Evolutionary conservation across 1,140 invertebrate genomes (phyloP), one percentile per base, ranked within the genome.

Genomic region (Drosophila oshimai): DNA sequence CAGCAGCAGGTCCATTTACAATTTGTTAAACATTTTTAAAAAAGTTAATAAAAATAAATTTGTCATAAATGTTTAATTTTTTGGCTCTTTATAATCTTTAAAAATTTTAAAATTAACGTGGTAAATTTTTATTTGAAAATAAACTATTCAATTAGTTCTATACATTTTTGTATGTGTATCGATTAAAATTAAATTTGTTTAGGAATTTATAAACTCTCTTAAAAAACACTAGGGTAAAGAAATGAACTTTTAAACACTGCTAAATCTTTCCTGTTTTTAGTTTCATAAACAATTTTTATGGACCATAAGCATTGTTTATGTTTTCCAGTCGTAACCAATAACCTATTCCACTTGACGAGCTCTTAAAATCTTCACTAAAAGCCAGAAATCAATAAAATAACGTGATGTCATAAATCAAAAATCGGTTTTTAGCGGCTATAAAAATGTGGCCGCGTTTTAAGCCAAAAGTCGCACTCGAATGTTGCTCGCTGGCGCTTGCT

Each of bases 401-500:
- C 12, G 28, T 6, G 20, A 29, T 28, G 50, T 5, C 67, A 69
- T 62, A 62, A 74, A 67, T 65, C 45, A 9, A 26, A 10, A 74
- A 72, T 67, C 53, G 29, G 39, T 37, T 42, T 49, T 28, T 5
- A 41, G 46, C 41, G 37, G 13, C 42, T 36, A 67, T 58, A 68
- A 47, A 68, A 47, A 42, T 42, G 68, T 29, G 67, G 17, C 29
- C 57, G 73, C 74, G 61, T 70, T 60, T 60, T 47, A 18, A 83
- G 36, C 22, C 7, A 28, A 57, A 49, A 74, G 46, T 33, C 58
- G 71, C 64, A 71, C 64, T 60, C 29, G 54, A 76, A 62, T 70
- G 51, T 55, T 51, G 70, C 62, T 50, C 26, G 69, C 78, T 78
- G 55, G 69, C 57, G 74, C 78, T 77, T 77, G 79, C 69, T 77